Evolutionary conservation across 2,888 invertebrate species (phyloP).

Genomic region (Hyppa rectilinea): DNA sequence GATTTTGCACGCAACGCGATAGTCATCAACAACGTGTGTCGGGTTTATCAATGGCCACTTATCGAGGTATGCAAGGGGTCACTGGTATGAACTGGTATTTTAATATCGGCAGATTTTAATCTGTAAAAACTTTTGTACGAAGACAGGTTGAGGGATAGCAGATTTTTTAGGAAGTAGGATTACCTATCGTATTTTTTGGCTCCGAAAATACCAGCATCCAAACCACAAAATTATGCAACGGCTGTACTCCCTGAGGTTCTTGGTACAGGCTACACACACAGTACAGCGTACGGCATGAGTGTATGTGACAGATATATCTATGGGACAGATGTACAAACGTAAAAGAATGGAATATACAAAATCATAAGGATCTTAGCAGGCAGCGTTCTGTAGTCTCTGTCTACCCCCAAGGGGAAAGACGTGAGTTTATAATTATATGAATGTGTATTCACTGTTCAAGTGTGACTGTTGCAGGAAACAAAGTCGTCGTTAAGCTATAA

Average conservation of each 20-base stretch:
- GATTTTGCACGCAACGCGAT: conserved; percentile 31
- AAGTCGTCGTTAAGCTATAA: not conserved
- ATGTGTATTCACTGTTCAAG: not conserved
- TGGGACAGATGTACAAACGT: not conserved
- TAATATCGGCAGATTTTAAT: conserved; percentile 28
- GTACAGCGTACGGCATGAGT: too few species aligned
- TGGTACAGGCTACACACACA: too few species aligned
- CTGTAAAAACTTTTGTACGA: conserved; percentile 3
- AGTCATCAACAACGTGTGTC: conserved; percentile 16
- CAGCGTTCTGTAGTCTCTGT: not conserved
- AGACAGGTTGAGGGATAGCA: not conserved
- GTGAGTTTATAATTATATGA: not conserved
- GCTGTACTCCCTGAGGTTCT: not conserved
- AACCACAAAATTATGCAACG: not conserved
- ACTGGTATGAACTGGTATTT: conserved; percentile 31
- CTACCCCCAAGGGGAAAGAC: not conserved
- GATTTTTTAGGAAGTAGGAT: not conserved
- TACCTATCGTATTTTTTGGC: too few species aligned
- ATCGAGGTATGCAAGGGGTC: conserved; percentile 15
- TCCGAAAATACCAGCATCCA: not conserved
- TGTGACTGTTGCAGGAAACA: not conserved
- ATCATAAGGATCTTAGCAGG: not conserved
- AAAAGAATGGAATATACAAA: not conserved
- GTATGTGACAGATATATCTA: too few species aligned
- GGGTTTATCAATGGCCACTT: conserved; percentile 43